Evolutionary conservation across 2,888 invertebrate genomes (phyloP).

Genomic region (Heliconius aoede): DNA sequence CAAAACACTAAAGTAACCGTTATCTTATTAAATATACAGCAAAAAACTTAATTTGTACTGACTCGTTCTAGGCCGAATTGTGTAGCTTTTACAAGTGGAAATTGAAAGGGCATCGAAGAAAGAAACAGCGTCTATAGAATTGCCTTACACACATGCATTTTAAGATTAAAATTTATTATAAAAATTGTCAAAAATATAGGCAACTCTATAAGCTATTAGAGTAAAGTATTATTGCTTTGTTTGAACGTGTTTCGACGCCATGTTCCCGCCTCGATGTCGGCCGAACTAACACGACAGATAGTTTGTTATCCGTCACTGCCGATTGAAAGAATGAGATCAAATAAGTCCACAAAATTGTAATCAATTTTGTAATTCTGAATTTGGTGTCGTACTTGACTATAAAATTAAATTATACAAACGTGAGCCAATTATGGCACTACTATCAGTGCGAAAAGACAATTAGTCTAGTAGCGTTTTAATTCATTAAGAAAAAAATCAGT

Average conservation of each 20-base stretch:
- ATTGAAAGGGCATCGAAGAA: slow-evolving; percentile 51
- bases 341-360: slow-evolving; percentile 68
- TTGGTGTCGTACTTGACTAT: slow-evolving; percentile 82
- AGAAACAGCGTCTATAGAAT: slow-evolving; percentile 23
- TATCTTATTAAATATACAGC: slow-evolving; percentile 46
- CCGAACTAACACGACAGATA: slow-evolving; percentile 23
- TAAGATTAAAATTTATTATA: slow-evolving; percentile 2
- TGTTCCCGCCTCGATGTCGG: slow-evolving; percentile 16
- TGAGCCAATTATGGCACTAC: slow-evolving; percentile 82
- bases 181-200: slow-evolving; percentile 22
- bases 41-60: slow-evolving; percentile 68
- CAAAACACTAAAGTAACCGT: slow-evolving; percentile 42
- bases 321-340: slow-evolving; percentile 75
- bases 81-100: slow-evolving; percentile 20
- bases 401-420: slow-evolving; percentile 70
- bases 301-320: slow-evolving; percentile 56
- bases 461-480: slow-evolving; percentile 67
- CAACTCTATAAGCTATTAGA: slow-evolving; percentile 11
- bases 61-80: slow-evolving; percentile 64
- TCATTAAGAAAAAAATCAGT: slow-evolving; percentile 76
- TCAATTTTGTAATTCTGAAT: slow-evolving; percentile 71
- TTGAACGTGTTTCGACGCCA: slow-evolving; percentile 16
- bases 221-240: slow-evolving; percentile 25
- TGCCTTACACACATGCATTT: slow-evolving; percentile 5
- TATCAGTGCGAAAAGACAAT: slow-evolving; percentile 79